Evolutionary conservation across 2,888 invertebrate genomes (phyloP).

Genomic region (Aporophyla lueneburgensis): DNA sequence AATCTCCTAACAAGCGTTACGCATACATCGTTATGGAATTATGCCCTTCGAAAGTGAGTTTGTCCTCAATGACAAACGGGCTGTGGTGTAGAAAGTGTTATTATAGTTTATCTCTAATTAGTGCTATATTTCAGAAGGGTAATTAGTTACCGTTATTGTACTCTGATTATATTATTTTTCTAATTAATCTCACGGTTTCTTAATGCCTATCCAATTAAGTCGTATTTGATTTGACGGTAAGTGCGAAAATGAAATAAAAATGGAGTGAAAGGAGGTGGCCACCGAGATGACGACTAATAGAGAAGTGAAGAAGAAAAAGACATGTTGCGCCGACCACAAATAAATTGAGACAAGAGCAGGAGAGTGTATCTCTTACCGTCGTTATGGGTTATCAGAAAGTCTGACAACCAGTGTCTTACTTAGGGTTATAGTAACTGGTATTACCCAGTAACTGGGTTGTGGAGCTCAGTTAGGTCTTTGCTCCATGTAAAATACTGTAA

Average conservation of each 20-base stretch:
- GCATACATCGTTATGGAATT: conserved; percentile 19
- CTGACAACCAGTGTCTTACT: too few species aligned
- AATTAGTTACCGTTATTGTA: conserved; percentile 23
- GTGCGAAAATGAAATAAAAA: not conserved
- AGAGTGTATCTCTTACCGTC: too few species aligned
- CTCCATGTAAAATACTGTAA: too few species aligned
- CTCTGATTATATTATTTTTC: conserved; percentile 1
- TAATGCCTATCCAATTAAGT: not conserved
- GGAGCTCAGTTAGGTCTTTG: too few species aligned
- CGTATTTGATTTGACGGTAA: not conserved
- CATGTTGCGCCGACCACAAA: too few species aligned
- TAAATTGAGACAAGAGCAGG: too few species aligned
- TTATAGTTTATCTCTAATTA: conserved; percentile 50
- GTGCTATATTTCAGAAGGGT: conserved; percentile 14
- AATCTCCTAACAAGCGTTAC: not conserved
- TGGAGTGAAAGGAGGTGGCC: not conserved
- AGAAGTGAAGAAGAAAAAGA: not conserved
- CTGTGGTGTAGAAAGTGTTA: conserved; percentile 56
- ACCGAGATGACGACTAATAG: not conserved
- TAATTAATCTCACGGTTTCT: conserved; percentile 13
- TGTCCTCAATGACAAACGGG: conserved; percentile 37
- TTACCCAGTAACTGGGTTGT: too few species aligned
- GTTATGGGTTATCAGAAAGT: too few species aligned
- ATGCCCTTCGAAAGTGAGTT: conserved; percentile 36
- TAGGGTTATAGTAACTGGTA: too few species aligned